phyloP scores from a whole-genome alignment of 2,797 vertebrate genomes.

The Podargus strigoides region DNA sequence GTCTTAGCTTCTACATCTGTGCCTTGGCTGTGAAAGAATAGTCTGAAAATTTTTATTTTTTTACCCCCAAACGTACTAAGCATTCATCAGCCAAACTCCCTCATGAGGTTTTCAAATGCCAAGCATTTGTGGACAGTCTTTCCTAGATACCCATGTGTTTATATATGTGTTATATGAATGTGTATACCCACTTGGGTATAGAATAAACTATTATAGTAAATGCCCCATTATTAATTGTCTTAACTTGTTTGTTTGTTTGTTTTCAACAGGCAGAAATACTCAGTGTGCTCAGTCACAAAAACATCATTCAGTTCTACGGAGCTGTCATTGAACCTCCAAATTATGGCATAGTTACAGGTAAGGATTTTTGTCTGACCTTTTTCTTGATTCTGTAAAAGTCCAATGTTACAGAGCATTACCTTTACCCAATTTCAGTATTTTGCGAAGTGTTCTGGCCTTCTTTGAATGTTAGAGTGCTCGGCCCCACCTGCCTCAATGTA shows the following conservation, averaged over 20 bases:
- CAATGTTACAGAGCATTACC: background rate
- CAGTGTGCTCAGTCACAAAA: conserved; percentile 96
- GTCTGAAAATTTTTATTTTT: background rate
- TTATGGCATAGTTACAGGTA: conserved; percentile 97
- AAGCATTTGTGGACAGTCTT: background rate
- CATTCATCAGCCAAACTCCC: background rate
- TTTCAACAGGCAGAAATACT: conserved; percentile 92
- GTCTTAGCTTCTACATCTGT: background rate
- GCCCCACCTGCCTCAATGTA: conserved; percentile 37
- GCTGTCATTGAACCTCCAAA: conserved; percentile 93
- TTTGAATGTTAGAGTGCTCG: background rate
- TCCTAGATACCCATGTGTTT: conserved; percentile 4
- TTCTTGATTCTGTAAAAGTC: background rate
- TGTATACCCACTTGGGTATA: background rate
- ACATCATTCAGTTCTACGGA: conserved; percentile 98
- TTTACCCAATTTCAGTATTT: conserved; percentile 16
- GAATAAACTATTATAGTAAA: background rate
- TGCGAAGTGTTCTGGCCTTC: conserved; percentile 12
- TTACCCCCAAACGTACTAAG: background rate
- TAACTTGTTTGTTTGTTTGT: conserved; percentile 16
- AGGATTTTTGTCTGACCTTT: conserved; percentile 50
- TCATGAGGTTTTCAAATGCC: background rate
- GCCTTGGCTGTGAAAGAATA: background rate
- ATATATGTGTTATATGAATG: background rate
- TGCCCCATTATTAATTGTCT: background rate